Evolutionary conservation across 1,140 invertebrate genomes (phyloP).

Genomic region (Leguminivora glycinivorella): DNA sequence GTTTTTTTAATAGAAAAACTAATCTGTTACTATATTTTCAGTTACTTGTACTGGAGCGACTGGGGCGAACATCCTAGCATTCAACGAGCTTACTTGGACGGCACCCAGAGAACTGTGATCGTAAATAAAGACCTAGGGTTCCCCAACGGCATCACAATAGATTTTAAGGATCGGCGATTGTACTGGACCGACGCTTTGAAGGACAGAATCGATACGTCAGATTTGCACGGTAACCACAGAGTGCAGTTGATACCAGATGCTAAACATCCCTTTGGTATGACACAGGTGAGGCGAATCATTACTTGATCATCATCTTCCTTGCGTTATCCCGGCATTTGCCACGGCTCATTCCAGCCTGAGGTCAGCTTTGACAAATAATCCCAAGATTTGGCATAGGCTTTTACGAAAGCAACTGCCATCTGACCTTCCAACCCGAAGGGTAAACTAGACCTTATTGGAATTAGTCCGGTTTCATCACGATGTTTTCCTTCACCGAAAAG

Average conservation of each 20-base stretch:
- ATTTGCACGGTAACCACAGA: conserved; percentile 90
- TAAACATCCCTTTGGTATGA: conserved; percentile 88
- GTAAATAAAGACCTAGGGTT: conserved; percentile 89
- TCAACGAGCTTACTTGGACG: conserved; percentile 91
- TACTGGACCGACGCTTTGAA: conserved; percentile 95
- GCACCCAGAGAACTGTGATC: conserved; percentile 86
- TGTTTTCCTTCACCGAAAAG: no score
- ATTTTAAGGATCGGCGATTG: conserved; percentile 87
- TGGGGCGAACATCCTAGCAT: conserved; percentile 92
- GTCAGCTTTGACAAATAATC: no score
- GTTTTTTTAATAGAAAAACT: neutral
- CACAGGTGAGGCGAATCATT: conserved; percentile 77
- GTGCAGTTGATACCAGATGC: conserved; percentile 84
- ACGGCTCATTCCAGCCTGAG: no score
- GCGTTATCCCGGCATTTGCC: no score
- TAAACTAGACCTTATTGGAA: no score
- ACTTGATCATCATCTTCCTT: no score
- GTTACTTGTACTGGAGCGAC: conserved; percentile 94
- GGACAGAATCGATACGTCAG: conserved; percentile 93
- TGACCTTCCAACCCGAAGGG: no score
- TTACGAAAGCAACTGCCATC: no score
- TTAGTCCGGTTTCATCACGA: no score
- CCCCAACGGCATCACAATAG: conserved; percentile 95
- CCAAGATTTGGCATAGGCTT: no score
- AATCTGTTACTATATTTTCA: conserved; percentile 47